Base-by-base conservation (phyloP, 1,140 invertebrate genomes). In the Drosophila jambulina region DNA sequence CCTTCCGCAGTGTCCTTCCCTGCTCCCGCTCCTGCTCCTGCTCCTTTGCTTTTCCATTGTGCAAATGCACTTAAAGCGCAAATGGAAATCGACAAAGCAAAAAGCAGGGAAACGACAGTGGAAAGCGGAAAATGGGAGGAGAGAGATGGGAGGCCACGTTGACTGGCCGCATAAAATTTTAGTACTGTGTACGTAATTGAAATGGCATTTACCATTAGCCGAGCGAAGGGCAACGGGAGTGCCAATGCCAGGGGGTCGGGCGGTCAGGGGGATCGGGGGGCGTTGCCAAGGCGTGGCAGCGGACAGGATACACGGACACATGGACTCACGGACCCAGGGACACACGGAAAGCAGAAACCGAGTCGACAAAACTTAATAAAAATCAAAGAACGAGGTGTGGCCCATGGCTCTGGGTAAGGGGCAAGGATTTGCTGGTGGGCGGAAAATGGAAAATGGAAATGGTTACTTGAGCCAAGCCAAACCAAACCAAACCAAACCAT, bases 191-290 rank as follows among this genome's bases (percentile, higher is more conserved):
- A 82, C 82, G 82, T 85, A 85, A 85, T 85, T 85, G 82, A 85
- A 85, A 85, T 85, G 82, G 82, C 82, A 85, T 85, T 85, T 85
- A 85, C 82, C 82, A 85, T 85, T 85, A 86, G 82, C 78, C 82
- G 9, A 53, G 29, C 49, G 74, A 57, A 45, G 69, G 57, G 48
- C 38, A 38, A 62, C 46, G 79, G 38, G 62, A 32, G 68, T 46
- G 51, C 34, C 32, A 10, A 34, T 54, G 12, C 23, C 15, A 32
- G 17, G 46, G 51, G 58, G n/a, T n/a, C n/a, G n/a, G n/a, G n/a
- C n/a, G n/a, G n/a, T n/a, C n/a, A n/a, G n/a, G n/a, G 40, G 67
- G 54, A 25, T 38, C 12, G 32, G 38, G 75, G 53, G 40, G 21
- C 58, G 53, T 54, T 54, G 42, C 42, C 58, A 77, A 77, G 75